A percentile compares a stretch with the other conserved stretches of the same genome.
These are phyloP conservation scores for Siderastrea radians DNA, from an alignment of 92 coral and sea anemone genomes.

Conservation along the genomic window DNA sequence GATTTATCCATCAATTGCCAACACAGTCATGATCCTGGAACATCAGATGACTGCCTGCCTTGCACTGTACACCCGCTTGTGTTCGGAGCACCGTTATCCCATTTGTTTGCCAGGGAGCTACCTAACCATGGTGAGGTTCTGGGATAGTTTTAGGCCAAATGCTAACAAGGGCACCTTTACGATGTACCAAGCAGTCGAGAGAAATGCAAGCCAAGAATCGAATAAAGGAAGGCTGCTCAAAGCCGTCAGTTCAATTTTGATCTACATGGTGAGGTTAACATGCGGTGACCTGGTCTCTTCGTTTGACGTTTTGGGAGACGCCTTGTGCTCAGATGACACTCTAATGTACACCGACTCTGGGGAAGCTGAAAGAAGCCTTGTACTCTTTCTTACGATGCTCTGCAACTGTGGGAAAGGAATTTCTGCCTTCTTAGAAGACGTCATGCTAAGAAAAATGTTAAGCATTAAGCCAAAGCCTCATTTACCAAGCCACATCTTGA, in stretches of 20 bases:
- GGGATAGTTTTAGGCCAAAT: conserved; percentile 62
- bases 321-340: conserved; percentile 2
- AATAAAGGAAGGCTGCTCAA: conserved; percentile 4
- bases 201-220: not conserved
- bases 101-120: conserved; percentile 81
- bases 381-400: conserved; percentile 74
- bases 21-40: conserved; percentile 80
- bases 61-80: conserved; percentile 64
- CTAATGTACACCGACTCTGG: conserved; percentile 2
- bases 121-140: conserved; percentile 64
- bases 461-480: conserved; percentile 21
- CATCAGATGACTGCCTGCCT: conserved; percentile 80
- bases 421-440: conserved; percentile 47
- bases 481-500: conserved; percentile 62
- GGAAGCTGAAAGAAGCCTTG: conserved; percentile 72
- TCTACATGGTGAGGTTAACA: conserved; percentile 59
- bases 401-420: conserved; percentile 79
- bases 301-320: conserved; percentile 72
- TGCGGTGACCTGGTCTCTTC: conserved; percentile 43
- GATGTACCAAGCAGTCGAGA: conserved; percentile 62
- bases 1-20: conserved; percentile 76
- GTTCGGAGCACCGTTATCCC: not conserved
- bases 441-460: conserved; percentile 56
- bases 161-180: conserved; percentile 35
- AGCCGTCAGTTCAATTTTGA: conserved; percentile 35